A percentile compares a stretch with the other conserved stretches of the same genome.
Conservation (phyloP, 2,113 vertebrate genomes). For the Aphelocoma coerulescens region DNA sequence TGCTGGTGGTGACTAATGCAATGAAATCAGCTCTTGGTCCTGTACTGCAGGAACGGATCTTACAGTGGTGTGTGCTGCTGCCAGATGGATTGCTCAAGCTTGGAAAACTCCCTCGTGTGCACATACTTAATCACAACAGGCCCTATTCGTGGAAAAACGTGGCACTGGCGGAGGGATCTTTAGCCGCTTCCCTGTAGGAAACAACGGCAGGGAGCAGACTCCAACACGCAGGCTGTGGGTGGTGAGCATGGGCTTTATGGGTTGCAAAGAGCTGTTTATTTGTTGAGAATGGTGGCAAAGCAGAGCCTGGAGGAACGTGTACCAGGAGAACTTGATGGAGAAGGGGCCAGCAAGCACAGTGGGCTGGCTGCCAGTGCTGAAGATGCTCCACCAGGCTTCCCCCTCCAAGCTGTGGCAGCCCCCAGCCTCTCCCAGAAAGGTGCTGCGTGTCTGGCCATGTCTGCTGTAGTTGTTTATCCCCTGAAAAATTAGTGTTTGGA, state of each 20-base stretch:
- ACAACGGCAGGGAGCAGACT: not conserved
- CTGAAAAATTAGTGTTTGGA: not conserved
- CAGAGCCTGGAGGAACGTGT: accelerated
- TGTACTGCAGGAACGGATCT: slow-evolving; percentile 34
- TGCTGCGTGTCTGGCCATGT: accelerated
- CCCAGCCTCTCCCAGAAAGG: not conserved
- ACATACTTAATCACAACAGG: slow-evolving; percentile 58
- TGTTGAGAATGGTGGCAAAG: not conserved
- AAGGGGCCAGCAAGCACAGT: accelerated
- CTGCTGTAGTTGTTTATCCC: not conserved
- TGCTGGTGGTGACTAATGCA: slow-evolving; percentile 68
- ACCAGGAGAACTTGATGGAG: not conserved
- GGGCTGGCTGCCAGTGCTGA: accelerated
- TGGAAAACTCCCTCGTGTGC: slow-evolving; percentile 57
- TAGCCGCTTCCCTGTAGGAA: not conserved
- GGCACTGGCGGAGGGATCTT: not conserved
- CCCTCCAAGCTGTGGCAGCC: not conserved
- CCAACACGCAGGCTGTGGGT: accelerated
- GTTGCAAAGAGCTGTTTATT: not conserved
- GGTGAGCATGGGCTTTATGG: not conserved
- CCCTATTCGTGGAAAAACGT: slow-evolving; percentile 55
- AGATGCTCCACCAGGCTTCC: not conserved
- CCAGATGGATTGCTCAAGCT: slow-evolving; percentile 75
- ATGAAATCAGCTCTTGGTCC: slow-evolving; percentile 44
- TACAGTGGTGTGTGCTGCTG: not conserved